phyloP scores from a whole-genome alignment of 2,888 invertebrate genomes.

The Lysandra bellargus region DNA sequence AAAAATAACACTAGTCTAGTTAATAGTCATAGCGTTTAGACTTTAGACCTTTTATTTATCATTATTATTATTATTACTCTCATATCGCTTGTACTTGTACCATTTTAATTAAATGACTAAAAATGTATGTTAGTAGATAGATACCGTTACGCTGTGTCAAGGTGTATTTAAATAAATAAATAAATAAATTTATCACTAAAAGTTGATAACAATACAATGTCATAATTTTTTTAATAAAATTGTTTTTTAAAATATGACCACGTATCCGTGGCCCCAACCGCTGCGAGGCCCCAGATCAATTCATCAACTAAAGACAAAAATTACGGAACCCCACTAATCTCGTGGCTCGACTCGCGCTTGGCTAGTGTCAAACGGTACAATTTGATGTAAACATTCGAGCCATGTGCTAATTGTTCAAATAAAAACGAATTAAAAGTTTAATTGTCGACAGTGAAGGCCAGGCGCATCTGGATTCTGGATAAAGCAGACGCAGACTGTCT shows the following conservation, averaged over 20 bases:
- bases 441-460: conserved; percentile 8
- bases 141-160: no score
- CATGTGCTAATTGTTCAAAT: conserved; percentile 29
- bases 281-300: background rate
- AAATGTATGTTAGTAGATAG: no score
- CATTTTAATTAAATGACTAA: no score
- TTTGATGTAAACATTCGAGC: background rate
- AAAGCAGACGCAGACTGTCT: background rate
- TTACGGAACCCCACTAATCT: background rate
- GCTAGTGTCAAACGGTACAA: background rate
- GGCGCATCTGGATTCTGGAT: background rate
- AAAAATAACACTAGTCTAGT: no score
- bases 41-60: no score
- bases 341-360: background rate
- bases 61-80: no score
- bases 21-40: no score
- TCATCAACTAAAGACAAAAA: background rate
- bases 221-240: no score
- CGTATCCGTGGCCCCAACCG: background rate
- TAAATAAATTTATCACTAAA: no score
- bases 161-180: no score
- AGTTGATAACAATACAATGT: no score
- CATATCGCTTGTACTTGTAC: no score
- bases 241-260: background rate
- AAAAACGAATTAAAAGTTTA: conserved; percentile 7